Base-by-base conservation (phyloP, 2,888 invertebrate species). In the Lycia hirtaria region DNA sequence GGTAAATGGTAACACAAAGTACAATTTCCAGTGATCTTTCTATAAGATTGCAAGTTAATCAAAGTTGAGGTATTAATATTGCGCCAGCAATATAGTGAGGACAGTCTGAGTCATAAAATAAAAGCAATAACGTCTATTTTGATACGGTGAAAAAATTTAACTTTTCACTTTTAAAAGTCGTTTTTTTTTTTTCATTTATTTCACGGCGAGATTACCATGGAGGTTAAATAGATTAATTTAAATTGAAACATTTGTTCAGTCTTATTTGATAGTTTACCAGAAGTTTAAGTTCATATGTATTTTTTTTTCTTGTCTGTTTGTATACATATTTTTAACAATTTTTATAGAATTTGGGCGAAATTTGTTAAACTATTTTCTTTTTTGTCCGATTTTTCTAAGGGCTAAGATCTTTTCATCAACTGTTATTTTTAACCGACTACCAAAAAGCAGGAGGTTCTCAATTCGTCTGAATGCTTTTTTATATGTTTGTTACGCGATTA, bases 1-100 rank as follows among this genome's bases (percentile, higher is more conserved):
- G 33, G 15, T 43, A 65, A 62, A 65, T 62, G 61, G 35, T 53
- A 24, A 30, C 15, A 62, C 60, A 65, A 65, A 56, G 35, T 15
- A 22, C 41, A 20, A 44, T 56, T 64, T 69, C 60, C 51, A 51
- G 44, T 61, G 48, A 65, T 62, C 53, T 65, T 65, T 60, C 60
- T 59, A 49, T 62, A 69, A 58, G 50, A 37, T 49, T 52, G 44
- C 20, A 35, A 14, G 48, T 26, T 35, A 49, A 33, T 20, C 20
- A 20, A 17, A 3, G n/a, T 26, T 6, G 3, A 9, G 26, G 4
- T 4, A n/a, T 32, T 1, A 12, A 32, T 4, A 14, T 32, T 12
- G 6, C 12, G 4, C n/a, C 6, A 0, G 4, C n/a, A 14, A 3
- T 32, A 32, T 4, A 6, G n/a, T n/a, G n/a, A n/a, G n/a, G n/a